phyloP scores from a whole-genome alignment of 2,888 invertebrate species.

The Morpho helenor region DNA sequence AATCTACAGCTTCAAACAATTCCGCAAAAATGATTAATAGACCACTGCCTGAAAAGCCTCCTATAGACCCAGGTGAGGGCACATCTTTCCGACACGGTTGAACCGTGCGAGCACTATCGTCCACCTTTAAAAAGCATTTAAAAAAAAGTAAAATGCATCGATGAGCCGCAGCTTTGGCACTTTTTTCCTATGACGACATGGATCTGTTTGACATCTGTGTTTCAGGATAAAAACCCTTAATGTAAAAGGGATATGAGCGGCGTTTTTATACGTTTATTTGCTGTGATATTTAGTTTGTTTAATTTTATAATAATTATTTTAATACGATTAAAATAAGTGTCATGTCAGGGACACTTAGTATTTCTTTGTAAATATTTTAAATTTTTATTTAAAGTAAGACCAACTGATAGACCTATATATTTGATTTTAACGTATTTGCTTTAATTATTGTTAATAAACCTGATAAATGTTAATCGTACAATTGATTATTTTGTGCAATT shows the following conservation, averaged over 20 bases:
- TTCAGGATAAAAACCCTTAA: constrained; percentile 20
- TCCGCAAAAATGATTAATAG: constrained; percentile 81
- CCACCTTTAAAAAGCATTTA: not conserved
- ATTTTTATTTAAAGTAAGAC: constrained; percentile 35
- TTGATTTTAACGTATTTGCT: not conserved
- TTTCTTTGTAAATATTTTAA: constrained; percentile 54
- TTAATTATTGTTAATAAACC: not conserved
- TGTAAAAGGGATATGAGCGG: constrained; percentile 25
- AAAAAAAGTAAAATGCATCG: constrained; percentile 3
- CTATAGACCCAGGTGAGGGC: constrained; percentile 57
- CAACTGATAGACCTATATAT: constrained; percentile 1
- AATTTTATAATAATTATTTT: constrained; percentile 45
- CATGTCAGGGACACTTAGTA: constrained; percentile 48
- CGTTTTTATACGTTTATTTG: constrained; percentile 53
- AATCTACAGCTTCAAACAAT: constrained; percentile 57
- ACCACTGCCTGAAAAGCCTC: constrained; percentile 84
- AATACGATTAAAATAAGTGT: constrained; percentile 42
- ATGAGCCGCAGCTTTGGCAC: constrained; percentile 18
- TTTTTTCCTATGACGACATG: constrained; percentile 14
- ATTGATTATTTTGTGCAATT: too few relatives aligned
- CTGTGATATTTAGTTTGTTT: constrained; percentile 72
- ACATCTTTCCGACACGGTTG: constrained; percentile 55
- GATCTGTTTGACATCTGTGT: constrained; percentile 37
- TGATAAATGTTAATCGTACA: too few relatives aligned
- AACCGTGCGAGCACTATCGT: constrained; percentile 29